phyloP scores from a whole-genome alignment of 2,797 vertebrate genomes.

The Philypnodon macrostomus region DNA sequence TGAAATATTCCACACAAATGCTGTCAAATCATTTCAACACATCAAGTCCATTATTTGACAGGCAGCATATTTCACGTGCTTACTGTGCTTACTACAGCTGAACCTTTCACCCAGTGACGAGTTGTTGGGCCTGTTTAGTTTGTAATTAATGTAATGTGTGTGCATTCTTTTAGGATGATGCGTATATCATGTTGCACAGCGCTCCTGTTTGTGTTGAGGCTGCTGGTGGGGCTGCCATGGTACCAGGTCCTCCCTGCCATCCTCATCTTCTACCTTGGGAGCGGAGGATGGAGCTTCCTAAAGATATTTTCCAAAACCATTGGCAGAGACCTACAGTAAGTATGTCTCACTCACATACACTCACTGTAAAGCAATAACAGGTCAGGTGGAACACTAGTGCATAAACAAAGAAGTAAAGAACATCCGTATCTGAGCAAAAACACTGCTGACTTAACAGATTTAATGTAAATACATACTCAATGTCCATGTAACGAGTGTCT shows the following conservation, averaged over 20 bases:
- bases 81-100: not conserved
- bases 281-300: constrained; percentile 88
- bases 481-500: constrained; percentile 2
- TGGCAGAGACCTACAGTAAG: constrained; percentile 89
- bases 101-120: constrained; percentile 18
- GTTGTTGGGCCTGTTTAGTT: constrained; percentile 20
- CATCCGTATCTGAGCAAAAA: too few species aligned
- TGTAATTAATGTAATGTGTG: constrained; percentile 22
- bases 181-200: constrained; percentile 82
- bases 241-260: constrained; percentile 82
- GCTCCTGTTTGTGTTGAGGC: constrained; percentile 83
- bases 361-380: too few species aligned
- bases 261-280: constrained; percentile 87
- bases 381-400: too few species aligned
- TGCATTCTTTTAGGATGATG: constrained; percentile 80
- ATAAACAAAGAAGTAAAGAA: too few species aligned
- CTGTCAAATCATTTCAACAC: too few species aligned
- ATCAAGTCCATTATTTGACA: not conserved
- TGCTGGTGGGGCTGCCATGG: constrained; percentile 87
- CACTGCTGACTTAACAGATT: not conserved
- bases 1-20: too few species aligned
- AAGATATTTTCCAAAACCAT: constrained; percentile 86
- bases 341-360: too few species aligned
- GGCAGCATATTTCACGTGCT: too few species aligned
- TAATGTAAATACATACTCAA: not conserved